phyloP scores from a whole-genome alignment of 2,113 vertebrate species.

The Mustela lutreola region DNA sequence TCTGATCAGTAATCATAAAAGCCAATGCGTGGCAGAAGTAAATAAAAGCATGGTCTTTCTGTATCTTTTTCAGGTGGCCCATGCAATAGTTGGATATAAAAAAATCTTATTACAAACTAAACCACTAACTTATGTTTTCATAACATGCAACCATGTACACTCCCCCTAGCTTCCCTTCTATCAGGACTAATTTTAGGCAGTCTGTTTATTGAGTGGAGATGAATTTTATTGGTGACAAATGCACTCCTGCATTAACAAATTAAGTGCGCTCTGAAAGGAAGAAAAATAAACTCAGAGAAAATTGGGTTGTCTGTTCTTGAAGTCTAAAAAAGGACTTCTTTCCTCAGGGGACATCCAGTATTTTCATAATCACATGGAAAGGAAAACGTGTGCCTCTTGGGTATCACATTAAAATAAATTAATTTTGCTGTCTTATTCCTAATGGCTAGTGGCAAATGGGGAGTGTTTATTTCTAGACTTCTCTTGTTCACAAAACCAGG shows the following conservation, averaged over 20 bases:
- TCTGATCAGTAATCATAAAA: slow-evolving; percentile 57
- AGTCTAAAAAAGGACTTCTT: slow-evolving; percentile 78
- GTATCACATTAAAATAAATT: slow-evolving; percentile 83
- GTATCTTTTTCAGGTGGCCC: slow-evolving; percentile 30
- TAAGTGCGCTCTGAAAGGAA: slow-evolving; percentile 79
- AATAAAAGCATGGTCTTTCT: slow-evolving; percentile 22
- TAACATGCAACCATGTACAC: slow-evolving; percentile 44
- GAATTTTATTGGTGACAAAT: slow-evolving; percentile 83
- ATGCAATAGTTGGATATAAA: slow-evolving; percentile 45
- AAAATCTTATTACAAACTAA: slow-evolving; percentile 67
- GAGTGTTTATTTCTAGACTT: slow-evolving; percentile 75
- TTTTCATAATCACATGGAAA: slow-evolving; percentile 81
- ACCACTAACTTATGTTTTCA: slow-evolving; percentile 69
- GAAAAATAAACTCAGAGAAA: slow-evolving; percentile 78
- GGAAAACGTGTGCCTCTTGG: slow-evolving; percentile 80
- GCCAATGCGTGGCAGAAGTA: slow-evolving; percentile 17
- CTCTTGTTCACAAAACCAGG: slow-evolving; percentile 57
- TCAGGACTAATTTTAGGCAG: slow-evolving; percentile 78
- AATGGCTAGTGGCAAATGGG: slow-evolving; percentile 65
- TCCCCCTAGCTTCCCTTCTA: slow-evolving; percentile 45
- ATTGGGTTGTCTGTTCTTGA: slow-evolving; percentile 79
- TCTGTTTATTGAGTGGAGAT: slow-evolving; percentile 78
- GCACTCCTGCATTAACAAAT: slow-evolving; percentile 79
- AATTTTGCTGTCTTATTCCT: slow-evolving; percentile 79
- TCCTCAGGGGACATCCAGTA: slow-evolving; percentile 76